phyloP scores from a whole-genome alignment of 2,888 invertebrate genomes.

The Tenthredo notha region DNA sequence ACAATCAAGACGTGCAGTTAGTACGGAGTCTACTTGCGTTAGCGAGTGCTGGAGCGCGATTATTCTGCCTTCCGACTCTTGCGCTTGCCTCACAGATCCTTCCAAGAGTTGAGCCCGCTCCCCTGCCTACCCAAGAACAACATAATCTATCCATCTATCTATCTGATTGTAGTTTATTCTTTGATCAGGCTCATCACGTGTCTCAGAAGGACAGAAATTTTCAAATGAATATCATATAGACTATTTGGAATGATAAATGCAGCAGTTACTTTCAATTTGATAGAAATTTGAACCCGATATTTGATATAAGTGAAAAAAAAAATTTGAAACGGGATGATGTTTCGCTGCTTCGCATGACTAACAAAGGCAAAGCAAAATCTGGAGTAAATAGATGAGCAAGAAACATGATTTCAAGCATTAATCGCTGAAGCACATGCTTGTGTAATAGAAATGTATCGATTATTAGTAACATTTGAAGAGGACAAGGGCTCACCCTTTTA shows the following conservation, averaged over 20 bases:
- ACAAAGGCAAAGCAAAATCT: conserved; percentile 1
- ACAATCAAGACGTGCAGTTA: conserved; percentile 86
- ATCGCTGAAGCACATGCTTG: conserved; percentile 29
- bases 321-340: neutral
- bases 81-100: conserved; percentile 87
- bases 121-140: conserved; percentile 79
- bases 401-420: conserved; percentile 24
- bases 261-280: neutral
- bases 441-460: neutral
- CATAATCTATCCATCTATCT: conserved; percentile 54
- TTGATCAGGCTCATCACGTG: neutral
- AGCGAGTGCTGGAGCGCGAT: conserved; percentile 88
- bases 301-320: neutral
- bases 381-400: neutral
- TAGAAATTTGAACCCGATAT: neutral
- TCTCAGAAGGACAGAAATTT: neutral
- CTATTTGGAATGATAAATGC: neutral
- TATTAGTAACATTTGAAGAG: conserved; percentile 53
- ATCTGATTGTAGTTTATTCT: neutral
- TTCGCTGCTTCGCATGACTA: neutral
- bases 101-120: conserved; percentile 84
- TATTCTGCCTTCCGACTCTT: conserved; percentile 87
- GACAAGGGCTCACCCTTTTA: conserved; percentile 81
- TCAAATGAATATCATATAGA: neutral
- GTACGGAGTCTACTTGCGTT: conserved; percentile 84